Evolutionary conservation across 1,140 invertebrate genomes (phyloP).

Genomic region (Tetramorium alpestre): DNA sequence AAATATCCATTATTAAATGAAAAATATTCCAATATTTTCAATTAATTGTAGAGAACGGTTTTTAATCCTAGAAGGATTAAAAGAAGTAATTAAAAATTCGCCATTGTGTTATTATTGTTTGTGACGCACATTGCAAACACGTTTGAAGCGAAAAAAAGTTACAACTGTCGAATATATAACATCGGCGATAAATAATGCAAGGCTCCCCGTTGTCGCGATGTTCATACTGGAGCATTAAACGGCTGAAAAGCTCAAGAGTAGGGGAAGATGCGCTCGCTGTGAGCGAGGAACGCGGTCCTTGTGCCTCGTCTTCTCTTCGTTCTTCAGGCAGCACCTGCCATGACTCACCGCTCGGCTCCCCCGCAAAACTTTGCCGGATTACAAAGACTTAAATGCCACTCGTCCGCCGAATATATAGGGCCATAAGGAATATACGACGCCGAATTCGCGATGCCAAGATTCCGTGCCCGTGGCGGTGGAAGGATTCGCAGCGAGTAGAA

Average conservation of each 20-base stretch:
- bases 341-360: constrained; percentile 82
- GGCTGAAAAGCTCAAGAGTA: constrained; percentile 30
- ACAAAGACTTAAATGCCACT: constrained; percentile 83
- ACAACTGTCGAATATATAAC: constrained; percentile 6
- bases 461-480: constrained; percentile 34
- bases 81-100: background rate
- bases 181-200: constrained; percentile 8
- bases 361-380: constrained; percentile 82
- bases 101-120: background rate
- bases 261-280: constrained; percentile 50
- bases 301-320: constrained; percentile 65
- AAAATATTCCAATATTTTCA: background rate
- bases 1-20: background rate
- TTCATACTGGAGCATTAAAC: constrained; percentile 45
- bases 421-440: constrained; percentile 60
- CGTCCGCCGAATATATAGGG: constrained; percentile 74
- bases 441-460: constrained; percentile 57
- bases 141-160: background rate
- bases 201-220: constrained; percentile 22
- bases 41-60: background rate
- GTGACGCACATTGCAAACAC: background rate
- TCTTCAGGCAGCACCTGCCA: constrained; percentile 79
- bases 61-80: background rate
- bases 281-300: constrained; percentile 47
- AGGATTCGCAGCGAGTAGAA: constrained; percentile 44